Evolutionary conservation across 2,888 invertebrate species (phyloP), one percentile per base, ranked within the genome.

Genomic region (Plebejus argus): DNA sequence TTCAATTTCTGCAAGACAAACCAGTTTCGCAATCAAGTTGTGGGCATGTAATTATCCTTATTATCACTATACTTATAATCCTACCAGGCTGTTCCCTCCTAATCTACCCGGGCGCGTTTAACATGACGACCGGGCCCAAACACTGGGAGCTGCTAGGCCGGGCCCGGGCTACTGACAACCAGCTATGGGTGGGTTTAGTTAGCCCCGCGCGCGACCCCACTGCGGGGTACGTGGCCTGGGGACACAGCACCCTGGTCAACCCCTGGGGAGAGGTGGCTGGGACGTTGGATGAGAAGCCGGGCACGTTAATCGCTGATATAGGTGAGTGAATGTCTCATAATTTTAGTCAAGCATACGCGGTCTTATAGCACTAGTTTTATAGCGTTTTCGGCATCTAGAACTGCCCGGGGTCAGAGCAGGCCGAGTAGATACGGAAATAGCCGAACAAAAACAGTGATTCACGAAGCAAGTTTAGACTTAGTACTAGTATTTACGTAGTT

Each of bases 101-200:
- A 45, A 92, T 99, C 35, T 99, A 98, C 92, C 99, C 99, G 0
- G 99, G 97, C 39, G 99, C 99, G 1, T 99, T 99, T 90, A 99
- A 98, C 90, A 97, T 98, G 97, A 98, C 98, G 1, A 99, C 99
- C 0, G 99, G 99, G 0, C 98, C 99, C 0, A 92, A 96, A 78
- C 99, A 99, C 90, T 99, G 99, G 98, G 97, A 98, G 86, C 89
- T 98, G 5, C 92, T 99, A 23, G 96, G 96, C 79, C 95, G 97
- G 72, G 95, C 96, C 0, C 94, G 99, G 76, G 99, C 99, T 56
- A 94, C 96, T 53, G 99, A 99, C 91, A 97, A 97, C 88, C 99
- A 99, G 93, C 91, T 98, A 72, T 99, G 96, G 93, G 97, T 98
- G 61, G 97, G 97, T 33, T 95, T 96, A 1, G 96, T 97, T 76